These are phyloP conservation scores for Hippocampus abdominalis DNA, from an alignment of 2,113 vertebrate genomes.

Conservation along the genomic window DNA sequence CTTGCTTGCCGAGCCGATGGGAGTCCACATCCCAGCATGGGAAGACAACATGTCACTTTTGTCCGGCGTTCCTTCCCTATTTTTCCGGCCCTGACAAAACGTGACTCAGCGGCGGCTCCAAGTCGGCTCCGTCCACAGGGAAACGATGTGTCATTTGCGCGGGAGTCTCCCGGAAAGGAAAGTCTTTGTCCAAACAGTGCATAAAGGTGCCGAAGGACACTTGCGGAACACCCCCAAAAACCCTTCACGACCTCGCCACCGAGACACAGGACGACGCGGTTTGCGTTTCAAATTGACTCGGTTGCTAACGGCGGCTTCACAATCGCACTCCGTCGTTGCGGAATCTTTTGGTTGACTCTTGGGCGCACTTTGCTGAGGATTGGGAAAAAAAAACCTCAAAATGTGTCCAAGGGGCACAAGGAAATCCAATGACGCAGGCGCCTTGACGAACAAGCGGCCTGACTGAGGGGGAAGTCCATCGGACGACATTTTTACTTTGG, in stretches of 20 bases:
- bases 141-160: conserved; percentile 6
- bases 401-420: too few species aligned
- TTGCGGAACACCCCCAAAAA: conserved; percentile 25
- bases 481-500: too few species aligned
- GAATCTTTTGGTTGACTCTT: too few species aligned
- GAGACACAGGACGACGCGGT: too few species aligned
- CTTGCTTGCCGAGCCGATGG: background rate
- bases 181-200: background rate
- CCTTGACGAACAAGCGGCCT: too few species aligned
- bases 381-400: too few species aligned
- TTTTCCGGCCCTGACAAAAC: background rate
- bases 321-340: too few species aligned
- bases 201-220: background rate
- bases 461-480: too few species aligned
- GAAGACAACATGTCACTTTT: background rate
- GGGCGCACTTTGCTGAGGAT: too few species aligned
- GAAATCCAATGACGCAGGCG: too few species aligned
- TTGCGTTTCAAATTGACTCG: too few species aligned
- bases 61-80: background rate
- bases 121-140: background rate
- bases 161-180: background rate
- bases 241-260: conserved; percentile 57
- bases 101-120: background rate
- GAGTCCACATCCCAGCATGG: background rate
- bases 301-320: too few species aligned